Evolutionary conservation across 2,888 invertebrate genomes (phyloP), one percentile per base, ranked within the genome.

Genomic region (Agrotis puta): DNA sequence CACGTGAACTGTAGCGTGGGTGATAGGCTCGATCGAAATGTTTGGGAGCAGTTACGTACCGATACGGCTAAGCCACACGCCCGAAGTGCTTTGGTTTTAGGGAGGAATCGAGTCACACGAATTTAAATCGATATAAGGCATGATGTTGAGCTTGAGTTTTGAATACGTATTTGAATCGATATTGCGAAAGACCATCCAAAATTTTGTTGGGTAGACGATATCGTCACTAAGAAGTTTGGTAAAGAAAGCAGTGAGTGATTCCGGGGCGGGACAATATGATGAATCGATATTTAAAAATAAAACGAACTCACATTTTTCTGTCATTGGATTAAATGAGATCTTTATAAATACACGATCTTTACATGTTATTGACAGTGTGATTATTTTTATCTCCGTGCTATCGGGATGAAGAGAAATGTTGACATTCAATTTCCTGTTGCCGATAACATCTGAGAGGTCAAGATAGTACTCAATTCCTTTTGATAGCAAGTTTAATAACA

Each of bases 351-450:
- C 11, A 4, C 13, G 20, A 50, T 76, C 45, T 80, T 56, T 57
- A 58, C n/a, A 63, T 76, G 57, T 27, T 59, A 67, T 75, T 53
- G 69, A 68, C 27, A 13, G 51, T 27, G 57, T 33, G n/a, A 51
- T 50, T 79, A 80, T 75, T 68, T 64, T 80, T 75, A 81, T 75
- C 81, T 67, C 18, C 13, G 2, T 50, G 53, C 56, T 68, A 76
- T 76, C 70, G 50, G 45, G 50, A 80, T 54, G 27, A 51, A 68
- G 58, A 64, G 64, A 81, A 81, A 77, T 54, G 69, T 77, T 68
- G 77, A 68, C 58, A 81, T 80, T 63, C 13, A 39, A 77, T 76
- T 77, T 81, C 77, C 81, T 77, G 70, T 77, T 56, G 22, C 50
- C 51, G 77, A 77, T 80, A 68, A 9, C 39, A 67, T 59, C 58